A percentile compares a stretch with the other conserved stretches of the same genome.
These are phyloP conservation scores for Drosophila auraria DNA, from an alignment of 1,140 invertebrate genomes.

Conservation along the genomic window DNA sequence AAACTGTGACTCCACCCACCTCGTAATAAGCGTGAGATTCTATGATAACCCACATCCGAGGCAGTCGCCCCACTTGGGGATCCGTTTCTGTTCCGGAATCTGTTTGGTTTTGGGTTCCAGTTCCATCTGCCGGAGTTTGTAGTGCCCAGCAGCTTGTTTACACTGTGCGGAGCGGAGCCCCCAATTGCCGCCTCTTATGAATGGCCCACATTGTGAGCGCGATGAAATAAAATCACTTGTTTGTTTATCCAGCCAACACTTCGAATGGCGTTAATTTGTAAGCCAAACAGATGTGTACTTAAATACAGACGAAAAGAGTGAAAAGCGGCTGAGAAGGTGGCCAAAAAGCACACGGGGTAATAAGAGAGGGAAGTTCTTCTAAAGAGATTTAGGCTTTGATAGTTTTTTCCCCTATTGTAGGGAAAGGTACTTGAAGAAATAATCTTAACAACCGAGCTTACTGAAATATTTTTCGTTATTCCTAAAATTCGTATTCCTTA, in stretches of 20 bases:
- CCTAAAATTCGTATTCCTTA: not conserved
- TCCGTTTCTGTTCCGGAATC: conserved; percentile 31
- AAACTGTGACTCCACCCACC: conserved; percentile 23
- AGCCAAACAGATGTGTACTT: conserved; percentile 50
- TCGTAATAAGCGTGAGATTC: conserved; percentile 54
- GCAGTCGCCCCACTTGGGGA: conserved; percentile 28
- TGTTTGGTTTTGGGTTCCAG: conserved; percentile 15
- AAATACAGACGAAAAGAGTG: conserved; percentile 14
- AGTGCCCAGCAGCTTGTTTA: conserved; percentile 45
- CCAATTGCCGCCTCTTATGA: conserved; percentile 65
- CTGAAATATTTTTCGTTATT: too few species aligned
- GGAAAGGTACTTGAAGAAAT: not conserved
- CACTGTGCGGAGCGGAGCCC: conserved; percentile 14
- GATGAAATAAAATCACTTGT: conserved; percentile 49
- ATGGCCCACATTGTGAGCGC: conserved; percentile 74
- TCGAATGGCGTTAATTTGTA: conserved; percentile 69
- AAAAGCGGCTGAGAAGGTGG: conserved; percentile 18
- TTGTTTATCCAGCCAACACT: conserved; percentile 64
- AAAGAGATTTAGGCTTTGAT: not conserved
- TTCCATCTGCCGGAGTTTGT: conserved; percentile 14
- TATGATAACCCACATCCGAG: conserved; percentile 57
- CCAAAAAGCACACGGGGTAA: conserved; percentile 11
- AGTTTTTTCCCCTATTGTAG: not conserved
- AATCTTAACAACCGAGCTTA: too few species aligned
- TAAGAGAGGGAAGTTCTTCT: not conserved